A percentile compares a stretch with the other conserved stretches of the same genome.
Conservation (phyloP, 2,113 vertebrate species). For the Rhinoderma darwinii region DNA sequence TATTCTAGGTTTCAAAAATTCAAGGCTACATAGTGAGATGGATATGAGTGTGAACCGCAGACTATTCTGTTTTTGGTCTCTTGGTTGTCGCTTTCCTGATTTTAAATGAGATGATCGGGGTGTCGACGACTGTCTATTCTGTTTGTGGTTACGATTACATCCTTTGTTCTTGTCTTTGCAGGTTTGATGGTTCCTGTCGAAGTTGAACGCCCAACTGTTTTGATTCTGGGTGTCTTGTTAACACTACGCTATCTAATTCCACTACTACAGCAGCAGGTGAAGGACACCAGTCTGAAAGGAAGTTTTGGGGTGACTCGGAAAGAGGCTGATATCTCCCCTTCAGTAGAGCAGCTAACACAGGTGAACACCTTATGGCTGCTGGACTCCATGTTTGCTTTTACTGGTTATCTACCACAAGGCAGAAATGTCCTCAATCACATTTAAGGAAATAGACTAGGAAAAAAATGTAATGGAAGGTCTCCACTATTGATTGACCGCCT, state of each 20-base stretch:
- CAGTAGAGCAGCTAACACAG: slow-evolving; percentile 90
- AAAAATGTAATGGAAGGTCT: too few relatives aligned
- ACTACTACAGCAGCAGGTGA: slow-evolving; percentile 91
- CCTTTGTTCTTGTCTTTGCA: slow-evolving; percentile 60
- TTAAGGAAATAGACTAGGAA: too few relatives aligned
- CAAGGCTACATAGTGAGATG: too few relatives aligned
- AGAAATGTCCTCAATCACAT: neutral
- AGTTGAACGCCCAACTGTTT: slow-evolving; percentile 84
- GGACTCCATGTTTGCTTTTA: neutral
- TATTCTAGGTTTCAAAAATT: too few relatives aligned
- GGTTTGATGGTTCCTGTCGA: slow-evolving; percentile 88
- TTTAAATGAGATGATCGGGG: too few relatives aligned
- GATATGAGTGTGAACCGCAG: too few relatives aligned
- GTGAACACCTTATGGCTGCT: slow-evolving; percentile 65
- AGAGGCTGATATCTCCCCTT: slow-evolving; percentile 90
- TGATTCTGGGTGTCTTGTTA: slow-evolving; percentile 91
- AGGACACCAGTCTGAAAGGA: slow-evolving; percentile 93
- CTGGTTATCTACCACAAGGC: neutral
- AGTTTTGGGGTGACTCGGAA: slow-evolving; percentile 95
- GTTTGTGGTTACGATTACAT: neutral
- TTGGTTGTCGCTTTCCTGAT: too few relatives aligned
- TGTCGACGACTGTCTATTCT: neutral
- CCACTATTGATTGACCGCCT: too few relatives aligned
- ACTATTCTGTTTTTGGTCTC: too few relatives aligned
- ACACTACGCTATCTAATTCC: slow-evolving; percentile 92